A percentile compares a stretch with the other conserved stretches of the same genome.
Conservation (phyloP, 2,888 invertebrate species). For the Alsophila aescularia region DNA sequence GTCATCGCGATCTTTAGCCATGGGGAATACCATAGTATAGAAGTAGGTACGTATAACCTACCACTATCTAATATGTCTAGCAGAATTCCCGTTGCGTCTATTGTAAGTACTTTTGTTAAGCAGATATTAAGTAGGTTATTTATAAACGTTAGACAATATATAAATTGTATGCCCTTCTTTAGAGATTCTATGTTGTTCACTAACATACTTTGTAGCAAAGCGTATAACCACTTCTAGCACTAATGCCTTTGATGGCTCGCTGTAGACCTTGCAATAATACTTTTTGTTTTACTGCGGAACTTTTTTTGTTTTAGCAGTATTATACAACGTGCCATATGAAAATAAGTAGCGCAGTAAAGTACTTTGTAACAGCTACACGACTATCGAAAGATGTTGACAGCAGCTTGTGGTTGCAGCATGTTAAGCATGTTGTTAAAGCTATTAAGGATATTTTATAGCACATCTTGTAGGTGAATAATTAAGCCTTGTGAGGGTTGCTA, state of each 20-base stretch:
- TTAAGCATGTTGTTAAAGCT: slow-evolving; percentile 7
- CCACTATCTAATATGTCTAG: too few species aligned
- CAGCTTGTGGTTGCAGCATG: slow-evolving; percentile 28
- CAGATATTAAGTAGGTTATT: too few species aligned
- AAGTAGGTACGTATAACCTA: too few species aligned
- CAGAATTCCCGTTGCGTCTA: too few species aligned
- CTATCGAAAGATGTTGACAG: slow-evolving; percentile 25
- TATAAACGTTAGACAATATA: too few species aligned
- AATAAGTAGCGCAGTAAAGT: slow-evolving; percentile 8
- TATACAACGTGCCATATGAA: background rate
- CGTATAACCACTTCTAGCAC: background rate
- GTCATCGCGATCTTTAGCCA: too few species aligned
- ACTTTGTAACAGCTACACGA: slow-evolving; percentile 16
- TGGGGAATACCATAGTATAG: too few species aligned
- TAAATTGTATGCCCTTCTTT: background rate
- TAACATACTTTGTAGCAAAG: background rate
- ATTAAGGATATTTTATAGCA: background rate
- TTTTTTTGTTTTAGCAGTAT: background rate
- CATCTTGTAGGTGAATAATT: background rate
- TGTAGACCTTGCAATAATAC: background rate
- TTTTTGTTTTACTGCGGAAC: background rate
- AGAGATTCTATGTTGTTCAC: background rate
- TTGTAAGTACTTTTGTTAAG: too few species aligned
- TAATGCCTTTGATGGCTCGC: background rate
- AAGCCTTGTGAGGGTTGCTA: too few species aligned